phyloP scores from a whole-genome alignment of 2,797 vertebrate genomes.

The Sebastes iracundus region DNA sequence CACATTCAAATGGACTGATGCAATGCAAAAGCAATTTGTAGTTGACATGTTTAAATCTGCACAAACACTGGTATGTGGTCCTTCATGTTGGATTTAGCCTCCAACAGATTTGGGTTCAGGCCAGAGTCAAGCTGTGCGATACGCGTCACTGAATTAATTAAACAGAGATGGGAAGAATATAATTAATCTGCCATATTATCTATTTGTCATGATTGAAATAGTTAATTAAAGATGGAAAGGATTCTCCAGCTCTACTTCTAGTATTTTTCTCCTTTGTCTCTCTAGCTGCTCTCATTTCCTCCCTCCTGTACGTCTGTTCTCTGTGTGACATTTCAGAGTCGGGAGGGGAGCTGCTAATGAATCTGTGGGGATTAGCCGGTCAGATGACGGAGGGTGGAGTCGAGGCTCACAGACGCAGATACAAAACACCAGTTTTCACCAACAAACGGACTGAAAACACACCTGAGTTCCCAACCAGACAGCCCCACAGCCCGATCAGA shows the following conservation, averaged over 20 bases:
- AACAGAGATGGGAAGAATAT: neutral
- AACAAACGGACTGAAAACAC: neutral
- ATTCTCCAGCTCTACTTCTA: neutral
- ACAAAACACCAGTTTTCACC: neutral
- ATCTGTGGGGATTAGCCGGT: conserved; percentile 46
- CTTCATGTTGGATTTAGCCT: neutral
- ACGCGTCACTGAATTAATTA: conserved; percentile 14
- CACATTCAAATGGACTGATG: neutral
- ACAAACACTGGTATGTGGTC: neutral
- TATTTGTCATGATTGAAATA: conserved; percentile 19
- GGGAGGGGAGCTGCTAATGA: conserved; percentile 64
- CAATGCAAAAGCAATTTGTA: neutral
- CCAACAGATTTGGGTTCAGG: neutral
- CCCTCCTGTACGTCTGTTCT: conserved; percentile 43
- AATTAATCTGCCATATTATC: conserved; percentile 16
- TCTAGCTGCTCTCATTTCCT: conserved; percentile 11
- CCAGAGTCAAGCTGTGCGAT: conserved; percentile 4
- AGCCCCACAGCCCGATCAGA: no score
- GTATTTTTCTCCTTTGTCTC: neutral
- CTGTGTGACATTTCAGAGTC: conserved; percentile 72
- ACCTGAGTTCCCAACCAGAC: neutral
- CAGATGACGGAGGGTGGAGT: conserved; percentile 6
- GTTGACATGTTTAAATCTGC: neutral
- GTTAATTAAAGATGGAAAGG: conserved; percentile 31
- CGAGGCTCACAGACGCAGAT: neutral